A percentile compares a stretch with the other conserved stretches of the same genome.
phyloP scores from a whole-genome alignment of 2,888 invertebrate genomes.

The Druceiella hillmani region DNA sequence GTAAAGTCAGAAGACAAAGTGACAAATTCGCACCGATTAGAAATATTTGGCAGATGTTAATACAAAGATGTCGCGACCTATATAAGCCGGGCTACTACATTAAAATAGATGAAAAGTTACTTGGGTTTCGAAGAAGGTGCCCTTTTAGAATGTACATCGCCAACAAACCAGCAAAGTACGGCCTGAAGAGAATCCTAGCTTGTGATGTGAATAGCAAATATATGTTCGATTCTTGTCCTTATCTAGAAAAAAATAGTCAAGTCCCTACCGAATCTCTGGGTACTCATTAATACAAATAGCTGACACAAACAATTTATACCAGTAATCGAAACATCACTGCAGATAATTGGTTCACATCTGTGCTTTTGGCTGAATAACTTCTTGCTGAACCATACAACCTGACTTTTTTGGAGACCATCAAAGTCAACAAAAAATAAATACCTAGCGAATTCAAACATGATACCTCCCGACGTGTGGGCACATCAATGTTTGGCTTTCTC shows the following conservation, averaged over 20 bases:
- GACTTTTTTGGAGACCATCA: slow-evolving; percentile 10
- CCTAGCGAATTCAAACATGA: slow-evolving; percentile 9
- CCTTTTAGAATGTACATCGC: slow-evolving; percentile 17
- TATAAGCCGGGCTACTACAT: slow-evolving; percentile 12
- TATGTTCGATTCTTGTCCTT: slow-evolving; percentile 8
- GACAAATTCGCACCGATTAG: slow-evolving; percentile 13
- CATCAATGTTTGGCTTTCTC: no score
- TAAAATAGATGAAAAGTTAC: slow-evolving; percentile 18
- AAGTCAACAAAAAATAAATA: slow-evolving; percentile 9
- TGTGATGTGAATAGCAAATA: slow-evolving; percentile 9
- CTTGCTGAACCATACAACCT: slow-evolving; percentile 6
- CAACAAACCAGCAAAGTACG: slow-evolving; percentile 19
- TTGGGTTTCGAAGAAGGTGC: slow-evolving; percentile 18
- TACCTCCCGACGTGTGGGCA: no score
- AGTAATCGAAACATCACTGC: slow-evolving; percentile 10
- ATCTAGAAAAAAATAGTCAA: slow-evolving; percentile 7
- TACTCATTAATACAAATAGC: slow-evolving; percentile 8
- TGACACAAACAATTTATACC: slow-evolving; percentile 7
- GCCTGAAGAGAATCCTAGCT: slow-evolving; percentile 6
- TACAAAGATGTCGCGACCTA: background rate
- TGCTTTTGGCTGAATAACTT: slow-evolving; percentile 9
- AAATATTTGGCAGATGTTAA: slow-evolving; percentile 11
- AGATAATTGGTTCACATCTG: slow-evolving; percentile 10
- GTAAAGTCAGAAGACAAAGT: no score
- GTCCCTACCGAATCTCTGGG: slow-evolving; percentile 7